phyloP scores from a whole-genome alignment of 2,113 vertebrate genomes.

The Dryoscopus gambensis region DNA sequence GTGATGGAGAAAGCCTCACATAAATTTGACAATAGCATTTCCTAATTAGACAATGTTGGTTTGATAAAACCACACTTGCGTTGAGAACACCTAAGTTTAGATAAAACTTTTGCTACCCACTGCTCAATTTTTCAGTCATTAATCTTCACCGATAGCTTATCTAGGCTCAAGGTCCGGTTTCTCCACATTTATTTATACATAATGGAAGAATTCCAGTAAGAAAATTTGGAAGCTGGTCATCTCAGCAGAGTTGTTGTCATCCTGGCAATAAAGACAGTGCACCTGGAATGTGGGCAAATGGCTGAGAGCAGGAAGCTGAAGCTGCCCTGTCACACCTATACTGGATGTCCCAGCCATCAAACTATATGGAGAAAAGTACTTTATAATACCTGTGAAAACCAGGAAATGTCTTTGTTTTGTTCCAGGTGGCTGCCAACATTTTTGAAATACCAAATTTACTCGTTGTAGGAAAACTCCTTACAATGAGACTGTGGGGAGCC shows the following conservation, averaged over 20 bases:
- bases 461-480: neutral
- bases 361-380: neutral
- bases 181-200: neutral
- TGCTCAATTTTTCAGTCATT: neutral
- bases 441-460: neutral
- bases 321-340: neutral
- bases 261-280: neutral
- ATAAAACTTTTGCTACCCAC: neutral
- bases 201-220: neutral
- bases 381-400: neutral
- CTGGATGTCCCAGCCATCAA: neutral
- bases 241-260: neutral
- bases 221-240: neutral
- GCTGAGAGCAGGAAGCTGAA: neutral
- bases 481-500: neutral
- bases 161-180: neutral
- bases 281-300: neutral
- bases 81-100: neutral
- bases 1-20: neutral
- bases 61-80: neutral
- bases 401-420: neutral
- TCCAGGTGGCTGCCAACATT: neutral
- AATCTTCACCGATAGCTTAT: neutral
- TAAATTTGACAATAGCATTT: neutral
- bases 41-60: neutral